These are phyloP conservation scores for Salticus scenicus DNA, from an alignment of 2,888 invertebrate species.

Conservation along the genomic window DNA sequence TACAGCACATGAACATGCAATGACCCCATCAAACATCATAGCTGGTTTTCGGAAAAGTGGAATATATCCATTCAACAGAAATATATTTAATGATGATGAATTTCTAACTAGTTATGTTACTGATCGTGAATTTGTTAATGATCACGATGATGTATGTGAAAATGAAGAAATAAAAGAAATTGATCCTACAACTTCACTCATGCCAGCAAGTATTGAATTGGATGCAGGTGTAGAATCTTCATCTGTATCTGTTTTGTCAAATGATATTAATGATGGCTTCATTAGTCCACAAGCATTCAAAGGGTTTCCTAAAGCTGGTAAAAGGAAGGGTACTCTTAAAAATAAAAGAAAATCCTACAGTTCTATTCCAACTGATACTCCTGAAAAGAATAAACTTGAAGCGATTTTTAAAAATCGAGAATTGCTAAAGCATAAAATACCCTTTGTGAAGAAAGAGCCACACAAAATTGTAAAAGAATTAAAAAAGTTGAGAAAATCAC, in stretches of 20 bases:
- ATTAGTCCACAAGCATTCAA: background rate
- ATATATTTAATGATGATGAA: constrained; percentile 24
- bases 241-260: background rate
- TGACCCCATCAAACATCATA: constrained; percentile 24
- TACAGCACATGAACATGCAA: constrained; percentile 17
- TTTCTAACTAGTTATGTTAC: constrained; percentile 18
- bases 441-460: constrained; percentile 3
- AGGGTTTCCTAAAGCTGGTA: constrained; percentile 6
- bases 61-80: constrained; percentile 28
- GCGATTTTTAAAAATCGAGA: constrained; percentile 13
- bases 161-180: constrained; percentile 1
- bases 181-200: constrained; percentile 6
- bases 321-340: constrained; percentile 8
- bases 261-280: background rate
- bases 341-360: constrained; percentile 7
- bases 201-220: background rate
- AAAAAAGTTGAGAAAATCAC: background rate
- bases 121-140: constrained; percentile 1
- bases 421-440: background rate
- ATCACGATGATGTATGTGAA: background rate
- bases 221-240: background rate
- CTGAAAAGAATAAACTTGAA: background rate
- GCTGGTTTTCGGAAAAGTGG: constrained; percentile 21
- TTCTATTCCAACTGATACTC: background rate
- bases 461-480: constrained; percentile 1